Conservation (phyloP, 2,888 invertebrate species). For the Camptogramma bilineatum region DNA sequence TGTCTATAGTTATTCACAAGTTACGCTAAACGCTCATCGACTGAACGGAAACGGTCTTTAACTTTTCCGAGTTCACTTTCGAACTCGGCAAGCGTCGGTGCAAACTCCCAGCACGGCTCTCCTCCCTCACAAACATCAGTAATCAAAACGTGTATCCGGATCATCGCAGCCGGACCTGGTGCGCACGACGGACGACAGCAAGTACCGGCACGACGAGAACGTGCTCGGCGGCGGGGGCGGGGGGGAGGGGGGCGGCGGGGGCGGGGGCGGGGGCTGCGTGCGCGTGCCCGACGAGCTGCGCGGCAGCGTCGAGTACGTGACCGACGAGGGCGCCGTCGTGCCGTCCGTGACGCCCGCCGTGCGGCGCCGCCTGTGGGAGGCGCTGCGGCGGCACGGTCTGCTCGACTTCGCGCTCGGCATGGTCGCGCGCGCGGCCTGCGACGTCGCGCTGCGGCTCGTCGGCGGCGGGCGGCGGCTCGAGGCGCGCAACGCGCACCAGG, state of each 20-base stretch:
- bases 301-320: slow-evolving; percentile 87
- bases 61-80: no score
- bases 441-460: slow-evolving; percentile 90
- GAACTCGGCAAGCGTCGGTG: not conserved
- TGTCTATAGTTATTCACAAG: no score
- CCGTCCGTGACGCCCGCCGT: slow-evolving; percentile 89
- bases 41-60: no score
- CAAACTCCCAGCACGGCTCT: not conserved
- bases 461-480: slow-evolving; percentile 94
- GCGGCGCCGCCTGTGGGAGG: slow-evolving; percentile 88
- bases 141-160: slow-evolving; percentile 16
- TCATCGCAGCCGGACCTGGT: slow-evolving; percentile 68
- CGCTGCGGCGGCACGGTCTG: slow-evolving; percentile 88
- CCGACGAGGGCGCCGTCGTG: slow-evolving; percentile 92
- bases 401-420: slow-evolving; percentile 86
- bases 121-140: no score
- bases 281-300: slow-evolving; percentile 87
- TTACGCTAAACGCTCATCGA: no score
- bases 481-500: slow-evolving; percentile 95
- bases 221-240: slow-evolving; percentile 80
- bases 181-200: slow-evolving; percentile 65
- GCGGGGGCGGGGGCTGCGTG: slow-evolving; percentile 73
- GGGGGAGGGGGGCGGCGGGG: slow-evolving; percentile 40
- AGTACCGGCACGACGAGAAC: slow-evolving; percentile 94
- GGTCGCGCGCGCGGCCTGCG: slow-evolving; percentile 93